These are phyloP conservation scores for Chunga burmeisteri DNA, from an alignment of 2,113 vertebrate species.

Conservation along the genomic window DNA sequence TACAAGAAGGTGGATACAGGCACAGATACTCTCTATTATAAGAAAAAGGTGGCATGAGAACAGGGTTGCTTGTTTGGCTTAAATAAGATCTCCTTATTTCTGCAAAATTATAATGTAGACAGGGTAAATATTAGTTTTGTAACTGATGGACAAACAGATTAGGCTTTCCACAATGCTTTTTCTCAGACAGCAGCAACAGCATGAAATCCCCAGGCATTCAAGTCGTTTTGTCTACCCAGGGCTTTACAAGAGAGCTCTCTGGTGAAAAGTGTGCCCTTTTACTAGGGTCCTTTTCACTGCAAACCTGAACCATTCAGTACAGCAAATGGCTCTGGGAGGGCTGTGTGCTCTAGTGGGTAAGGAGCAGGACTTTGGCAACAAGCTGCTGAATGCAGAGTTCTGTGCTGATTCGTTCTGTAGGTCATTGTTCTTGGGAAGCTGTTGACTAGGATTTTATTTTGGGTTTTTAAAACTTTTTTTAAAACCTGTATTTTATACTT, in stretches of 20 bases:
- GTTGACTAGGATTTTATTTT: neutral
- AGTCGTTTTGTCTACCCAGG: neutral
- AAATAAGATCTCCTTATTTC: neutral
- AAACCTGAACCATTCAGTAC: neutral
- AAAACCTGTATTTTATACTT: neutral
- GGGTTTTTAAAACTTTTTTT: neutral
- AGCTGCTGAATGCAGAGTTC: neutral
- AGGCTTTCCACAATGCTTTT: neutral
- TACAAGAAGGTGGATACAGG: neutral
- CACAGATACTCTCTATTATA: neutral
- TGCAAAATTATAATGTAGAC: neutral
- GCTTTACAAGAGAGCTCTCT: neutral
- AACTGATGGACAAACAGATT: neutral
- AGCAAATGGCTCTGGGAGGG: neutral
- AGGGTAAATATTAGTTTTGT: neutral
- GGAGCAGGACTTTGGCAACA: neutral
- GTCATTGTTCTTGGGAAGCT: neutral
- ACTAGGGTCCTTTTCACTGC: neutral
- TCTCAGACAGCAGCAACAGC: neutral
- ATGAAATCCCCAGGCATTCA: neutral
- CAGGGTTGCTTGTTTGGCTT: neutral
- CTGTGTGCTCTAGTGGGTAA: neutral
- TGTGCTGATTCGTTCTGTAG: neutral
- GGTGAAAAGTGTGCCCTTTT: neutral
- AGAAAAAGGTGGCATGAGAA: neutral